Evolutionary conservation across 1,140 invertebrate genomes (phyloP), one percentile per base, ranked within the genome.

Genomic region (Holcopasites calliopsidis): DNA sequence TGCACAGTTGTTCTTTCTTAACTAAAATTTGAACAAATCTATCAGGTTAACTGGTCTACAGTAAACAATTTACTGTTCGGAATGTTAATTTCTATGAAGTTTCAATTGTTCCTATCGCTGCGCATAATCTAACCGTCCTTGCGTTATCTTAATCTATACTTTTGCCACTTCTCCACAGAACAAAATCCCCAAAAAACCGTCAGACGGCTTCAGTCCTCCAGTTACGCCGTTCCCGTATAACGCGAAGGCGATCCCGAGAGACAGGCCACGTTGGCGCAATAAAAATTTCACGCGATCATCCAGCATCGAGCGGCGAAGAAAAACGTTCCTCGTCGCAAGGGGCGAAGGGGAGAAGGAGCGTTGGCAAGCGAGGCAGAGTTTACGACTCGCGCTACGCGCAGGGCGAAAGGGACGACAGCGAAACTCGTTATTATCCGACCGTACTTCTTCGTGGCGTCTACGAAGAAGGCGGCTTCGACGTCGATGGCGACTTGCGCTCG

Each of bases 351-450:
- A 35, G n/a, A 21, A 47, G 60, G 57, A 11, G 28, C 52, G 13
- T 38, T 52, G 49, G 75, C 57, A 57, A n/a, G 26, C 50, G 77
- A 66, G 70, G 47, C 62, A 66, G 76, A 85, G 77, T 89, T 89
- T 89, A 89, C 84, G 87, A 86, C 84, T 88, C 78, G 85, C 86
- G 83, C 81, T 88, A 79, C 82, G 85, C 86, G 81, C 72, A 75
- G 81, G 74, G 82, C 84, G 83, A 88, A 84, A 87, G 83, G 83
- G 85, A 89, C 84, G 88, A 90, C 88, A 88, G 83, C 85, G 85
- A 89, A 89, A 87, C 89, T 90, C 86, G 89, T 91, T 90, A 90
- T 91, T 91, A 91, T 90, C 88, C 82, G 82, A 85, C 87, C 83
- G 82, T 88, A 90, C 87, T 89, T 89, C 85, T 89, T 89, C 88